A percentile compares a stretch with the other conserved stretches of the same genome.
These are phyloP conservation scores for Crotalus tigris DNA, from an alignment of 2,113 vertebrate species.

Conservation along the genomic window DNA sequence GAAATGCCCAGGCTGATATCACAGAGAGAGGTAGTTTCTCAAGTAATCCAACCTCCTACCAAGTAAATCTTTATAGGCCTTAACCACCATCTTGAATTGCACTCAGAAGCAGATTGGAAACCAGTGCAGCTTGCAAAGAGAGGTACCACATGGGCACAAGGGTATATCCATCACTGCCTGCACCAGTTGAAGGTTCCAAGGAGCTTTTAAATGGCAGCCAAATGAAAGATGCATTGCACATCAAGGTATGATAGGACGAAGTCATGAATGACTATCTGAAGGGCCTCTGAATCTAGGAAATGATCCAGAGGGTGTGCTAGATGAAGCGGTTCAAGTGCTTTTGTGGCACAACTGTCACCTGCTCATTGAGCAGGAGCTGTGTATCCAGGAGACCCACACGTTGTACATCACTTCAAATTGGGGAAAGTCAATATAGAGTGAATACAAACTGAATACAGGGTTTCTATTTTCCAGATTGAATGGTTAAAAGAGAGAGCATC, in stretches of 20 bases:
- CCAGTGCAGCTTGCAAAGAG: neutral
- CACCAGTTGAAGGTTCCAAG: neutral
- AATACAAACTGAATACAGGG: neutral
- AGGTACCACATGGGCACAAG: neutral
- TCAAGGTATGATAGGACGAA: neutral
- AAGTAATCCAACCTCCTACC: neutral
- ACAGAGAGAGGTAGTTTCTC: neutral
- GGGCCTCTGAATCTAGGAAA: neutral
- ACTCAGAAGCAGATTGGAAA: neutral
- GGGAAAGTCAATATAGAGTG: neutral
- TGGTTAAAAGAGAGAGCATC: neutral
- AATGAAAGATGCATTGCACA: neutral
- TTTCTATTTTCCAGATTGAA: neutral
- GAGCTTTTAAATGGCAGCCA: neutral
- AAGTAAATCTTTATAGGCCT: too few species aligned
- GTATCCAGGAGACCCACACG: neutral
- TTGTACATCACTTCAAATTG: neutral
- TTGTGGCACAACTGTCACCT: neutral
- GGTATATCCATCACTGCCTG: neutral
- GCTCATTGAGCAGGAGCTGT: neutral
- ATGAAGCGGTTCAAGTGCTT: neutral
- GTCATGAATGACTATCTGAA: neutral
- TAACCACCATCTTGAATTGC: neutral
- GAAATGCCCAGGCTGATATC: neutral
- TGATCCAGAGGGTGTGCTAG: neutral